These are phyloP conservation scores for Sander lucioperca DNA, from an alignment of 2,113 vertebrate genomes.

Conservation along the genomic window DNA sequence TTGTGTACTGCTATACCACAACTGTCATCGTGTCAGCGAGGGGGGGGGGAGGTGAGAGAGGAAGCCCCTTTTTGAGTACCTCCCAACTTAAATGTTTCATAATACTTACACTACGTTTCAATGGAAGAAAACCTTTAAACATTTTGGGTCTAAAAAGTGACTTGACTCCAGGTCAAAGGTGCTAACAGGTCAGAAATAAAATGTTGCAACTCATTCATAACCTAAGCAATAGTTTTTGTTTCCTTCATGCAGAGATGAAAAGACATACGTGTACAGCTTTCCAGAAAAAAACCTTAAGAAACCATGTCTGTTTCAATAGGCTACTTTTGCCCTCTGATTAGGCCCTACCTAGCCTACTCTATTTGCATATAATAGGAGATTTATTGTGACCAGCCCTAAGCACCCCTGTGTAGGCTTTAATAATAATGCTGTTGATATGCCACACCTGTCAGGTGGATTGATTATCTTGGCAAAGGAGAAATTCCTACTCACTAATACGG, in stretches of 20 bases:
- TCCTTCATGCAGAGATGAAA: neutral
- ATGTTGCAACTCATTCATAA: neutral
- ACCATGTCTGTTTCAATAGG: neutral
- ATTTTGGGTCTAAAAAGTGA: neutral
- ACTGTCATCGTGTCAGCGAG: neutral
- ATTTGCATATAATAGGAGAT: neutral
- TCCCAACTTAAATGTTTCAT: neutral
- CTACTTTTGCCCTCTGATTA: neutral
- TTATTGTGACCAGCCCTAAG: too few species aligned
- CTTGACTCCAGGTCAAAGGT: neutral
- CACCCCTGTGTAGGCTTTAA: too few species aligned
- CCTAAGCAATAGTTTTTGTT: neutral
- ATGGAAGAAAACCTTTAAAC: neutral
- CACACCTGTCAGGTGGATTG: too few species aligned
- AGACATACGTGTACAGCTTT: neutral
- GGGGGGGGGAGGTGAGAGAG: constrained; percentile 1
- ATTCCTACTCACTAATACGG: too few species aligned
- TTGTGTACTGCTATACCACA: neutral
- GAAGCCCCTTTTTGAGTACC: constrained; percentile 27
- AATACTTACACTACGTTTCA: neutral
- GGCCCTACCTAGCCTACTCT: neutral
- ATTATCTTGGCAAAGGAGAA: too few species aligned
- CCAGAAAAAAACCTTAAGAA: neutral
- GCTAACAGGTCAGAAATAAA: neutral
- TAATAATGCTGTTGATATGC: too few species aligned